Evolutionary conservation across 2,797 vertebrate species (phyloP).

Genomic region (Eulemur mongoz): DNA sequence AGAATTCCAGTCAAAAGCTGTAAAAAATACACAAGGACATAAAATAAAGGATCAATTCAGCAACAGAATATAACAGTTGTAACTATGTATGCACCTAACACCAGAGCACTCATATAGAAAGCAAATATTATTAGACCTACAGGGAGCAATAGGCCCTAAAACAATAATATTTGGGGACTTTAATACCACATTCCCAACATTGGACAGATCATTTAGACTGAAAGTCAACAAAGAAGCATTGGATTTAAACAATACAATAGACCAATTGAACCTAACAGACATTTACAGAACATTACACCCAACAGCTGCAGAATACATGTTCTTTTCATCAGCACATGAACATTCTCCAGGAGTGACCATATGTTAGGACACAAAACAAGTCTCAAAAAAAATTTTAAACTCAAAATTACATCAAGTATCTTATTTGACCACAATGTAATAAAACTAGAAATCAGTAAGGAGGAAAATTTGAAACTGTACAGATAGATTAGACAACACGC

Average conservation of each 20-base stretch:
- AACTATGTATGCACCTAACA: not conserved
- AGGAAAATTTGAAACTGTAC: not conserved
- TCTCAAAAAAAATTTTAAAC: not conserved
- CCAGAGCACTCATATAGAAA: not conserved
- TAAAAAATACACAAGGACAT: not conserved
- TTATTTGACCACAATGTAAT: not conserved
- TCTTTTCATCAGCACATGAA: not conserved
- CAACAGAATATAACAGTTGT: not conserved
- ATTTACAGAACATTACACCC: not conserved
- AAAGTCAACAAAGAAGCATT: not conserved
- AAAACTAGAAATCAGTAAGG: not conserved
- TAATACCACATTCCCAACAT: not conserved
- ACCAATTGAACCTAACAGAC: not conserved
- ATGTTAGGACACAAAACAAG: not conserved
- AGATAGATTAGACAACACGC: not conserved
- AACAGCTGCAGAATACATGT: not conserved
- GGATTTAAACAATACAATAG: not conserved
- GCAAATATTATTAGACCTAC: not conserved
- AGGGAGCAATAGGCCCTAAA: not conserved
- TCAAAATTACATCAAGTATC: not conserved
- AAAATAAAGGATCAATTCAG: not conserved
- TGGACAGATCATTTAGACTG: not conserved
- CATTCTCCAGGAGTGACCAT: not conserved
- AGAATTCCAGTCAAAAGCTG: not conserved
- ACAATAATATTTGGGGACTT: not conserved